Base-by-base conservation (phyloP, 2,888 invertebrate genomes). In the Stenolophus ochropezus region DNA sequence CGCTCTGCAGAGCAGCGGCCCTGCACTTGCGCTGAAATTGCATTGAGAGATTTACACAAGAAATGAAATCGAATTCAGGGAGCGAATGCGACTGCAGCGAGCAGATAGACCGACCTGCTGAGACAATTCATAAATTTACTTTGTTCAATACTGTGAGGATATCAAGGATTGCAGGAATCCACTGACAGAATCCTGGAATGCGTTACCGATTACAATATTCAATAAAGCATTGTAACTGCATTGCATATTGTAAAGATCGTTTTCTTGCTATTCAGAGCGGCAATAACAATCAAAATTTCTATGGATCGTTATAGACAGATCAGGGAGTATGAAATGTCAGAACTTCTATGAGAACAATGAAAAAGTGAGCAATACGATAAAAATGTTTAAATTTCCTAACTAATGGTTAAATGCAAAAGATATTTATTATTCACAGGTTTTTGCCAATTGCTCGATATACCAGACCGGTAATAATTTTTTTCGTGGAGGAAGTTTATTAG, bases 11-110 rank as follows among this genome's bases (percentile, higher is more conserved):
- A 33, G 27, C 23, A 53, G 51, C 53, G 53, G 33, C 8, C 21
- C 20, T 27, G 27, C 27, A 27, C 27, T 16, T 27, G 16, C 47
- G 47, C 71, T 71, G 47, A 20, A 33, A 71, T 71, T 71, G 71
- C 71, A 71, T 76, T 76, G 23, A 76, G 56, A 56, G 76, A 56
- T 76, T 76, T 76, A 27, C 58, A 65, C 56, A 76, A 27, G 56
- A 76, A 56, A 76, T 73, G 73, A 20, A 73, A 47, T 73, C 73
- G 73, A 73, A 73, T 73, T 73, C 23, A 11, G 27, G 27, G 27
- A 65, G 21, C n/a, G 20, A n/a, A n/a, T n/a, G n/a, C 20, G 18
- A 65, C 61, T 65, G 61, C 61, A 65, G 11, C 4, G 21, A 11
- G 14, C 14, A n/a, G 61, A 25, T 65, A 65, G 27, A 65, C 25